Conservation (phyloP, 2,113 vertebrate species). For the Phrynosoma platyrhinos region DNA sequence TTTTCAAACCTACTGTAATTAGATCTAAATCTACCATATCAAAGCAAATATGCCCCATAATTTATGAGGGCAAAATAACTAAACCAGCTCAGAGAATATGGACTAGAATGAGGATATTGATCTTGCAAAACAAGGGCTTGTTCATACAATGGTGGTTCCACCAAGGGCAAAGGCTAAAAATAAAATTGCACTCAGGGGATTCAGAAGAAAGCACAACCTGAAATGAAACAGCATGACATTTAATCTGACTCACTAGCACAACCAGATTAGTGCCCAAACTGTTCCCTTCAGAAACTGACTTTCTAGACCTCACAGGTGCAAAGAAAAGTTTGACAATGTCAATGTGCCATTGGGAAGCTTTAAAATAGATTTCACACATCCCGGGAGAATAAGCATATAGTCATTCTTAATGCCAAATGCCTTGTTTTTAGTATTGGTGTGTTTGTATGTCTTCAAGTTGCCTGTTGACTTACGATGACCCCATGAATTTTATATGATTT, state of each 20-base stretch:
- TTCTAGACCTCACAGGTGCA: neutral
- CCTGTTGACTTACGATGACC: too few species aligned
- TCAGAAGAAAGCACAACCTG: neutral
- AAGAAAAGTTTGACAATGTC: too few species aligned
- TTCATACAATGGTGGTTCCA: neutral
- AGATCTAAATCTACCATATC: conserved; percentile 31
- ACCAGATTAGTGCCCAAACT: neutral
- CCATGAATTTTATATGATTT: too few species aligned
- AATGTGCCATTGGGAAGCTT: too few species aligned
- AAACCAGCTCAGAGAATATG: neutral
- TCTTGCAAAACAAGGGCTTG: neutral
- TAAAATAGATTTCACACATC: too few species aligned
- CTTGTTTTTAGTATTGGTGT: neutral
- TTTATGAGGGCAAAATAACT: conserved; percentile 30
- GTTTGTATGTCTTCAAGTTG: too few species aligned
- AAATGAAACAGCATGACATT: neutral
- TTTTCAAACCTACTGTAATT: conserved; percentile 13
- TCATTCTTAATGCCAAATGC: neutral
- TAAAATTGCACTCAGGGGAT: neutral
- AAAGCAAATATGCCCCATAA: conserved; percentile 14
- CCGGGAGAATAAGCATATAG: neutral
- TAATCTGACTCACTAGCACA: neutral
- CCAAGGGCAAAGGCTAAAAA: neutral
- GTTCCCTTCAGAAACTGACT: neutral
- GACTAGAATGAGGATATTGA: neutral